Base-by-base conservation (phyloP, 2,113 vertebrate genomes). In the Thymallus thymallus region DNA sequence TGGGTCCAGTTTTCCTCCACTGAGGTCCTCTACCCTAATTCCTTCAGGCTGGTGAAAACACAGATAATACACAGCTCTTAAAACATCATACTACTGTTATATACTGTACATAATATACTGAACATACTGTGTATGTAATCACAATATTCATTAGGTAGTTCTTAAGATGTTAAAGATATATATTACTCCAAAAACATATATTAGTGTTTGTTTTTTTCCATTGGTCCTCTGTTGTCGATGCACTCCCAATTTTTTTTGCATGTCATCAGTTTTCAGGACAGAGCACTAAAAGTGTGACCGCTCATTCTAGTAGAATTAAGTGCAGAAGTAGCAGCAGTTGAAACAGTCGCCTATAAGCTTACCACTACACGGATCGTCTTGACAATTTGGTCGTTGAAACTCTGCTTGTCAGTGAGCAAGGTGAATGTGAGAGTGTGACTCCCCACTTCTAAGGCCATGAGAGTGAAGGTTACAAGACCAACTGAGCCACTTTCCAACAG, bases 311-410 rank as follows among this genome's bases (percentile, higher is more conserved):
- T 41, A 41, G 7, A 41, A 9, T 41, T 41, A 41, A 41, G 35
- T 41, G 35, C 35, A 10, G 35, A 41, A 41, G 35, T 41, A 41
- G 35, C 35, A 41, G 35, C 35, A 41, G 35, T 41, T 10, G 35
- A 51, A 51, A 14, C 18, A 51, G 16, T 18, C 0, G 9, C 9
- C 35, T 51, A 5, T 51, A 18, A 18, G 26, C 93, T 93, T 91
- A 98, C 97, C 95, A 95, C 88, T 0, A 99, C 96, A n/a, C 90
- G 88, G 2, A 99, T 85, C 4, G 82, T 95, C 92, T 95, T 96
- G 72, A 51, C 16, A 51, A 51, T 51, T 51, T 74, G 20, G 29
- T 96, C 76, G 3, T 95, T 41, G 46, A 89, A 80, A 96, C 95
- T 3, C 1, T 80, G 23, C 78, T 0, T 32, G 0, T 0, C 0